phyloP scores from a whole-genome alignment of 2,113 vertebrate species.

The Melanocharis versteri region DNA sequence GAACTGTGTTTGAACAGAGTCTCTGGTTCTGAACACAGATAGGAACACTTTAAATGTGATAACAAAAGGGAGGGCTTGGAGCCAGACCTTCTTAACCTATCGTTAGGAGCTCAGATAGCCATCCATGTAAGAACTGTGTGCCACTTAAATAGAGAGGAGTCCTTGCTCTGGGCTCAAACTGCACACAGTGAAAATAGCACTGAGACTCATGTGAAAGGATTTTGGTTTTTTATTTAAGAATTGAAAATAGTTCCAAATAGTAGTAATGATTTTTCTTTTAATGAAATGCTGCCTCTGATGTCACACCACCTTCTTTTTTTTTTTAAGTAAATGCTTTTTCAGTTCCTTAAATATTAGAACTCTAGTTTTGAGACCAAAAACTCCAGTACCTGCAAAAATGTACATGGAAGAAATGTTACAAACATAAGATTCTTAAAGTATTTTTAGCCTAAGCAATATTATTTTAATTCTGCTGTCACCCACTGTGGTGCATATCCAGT shows the following conservation, averaged over 20 bases:
- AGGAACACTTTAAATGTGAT: slow-evolving; percentile 45
- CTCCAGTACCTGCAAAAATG: not conserved
- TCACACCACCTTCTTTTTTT: not conserved
- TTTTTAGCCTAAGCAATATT: not conserved
- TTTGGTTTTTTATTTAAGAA: not conserved
- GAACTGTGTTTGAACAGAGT: slow-evolving; percentile 23
- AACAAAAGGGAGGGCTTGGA: slow-evolving; percentile 44
- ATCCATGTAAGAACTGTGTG: not conserved
- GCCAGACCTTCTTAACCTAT: slow-evolving; percentile 52
- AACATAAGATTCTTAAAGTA: not conserved
- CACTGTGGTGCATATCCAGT: not conserved
- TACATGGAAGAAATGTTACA: not conserved
- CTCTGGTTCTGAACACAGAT: slow-evolving; percentile 31
- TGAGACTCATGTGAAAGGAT: not conserved
- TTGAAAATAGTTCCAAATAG: not conserved
- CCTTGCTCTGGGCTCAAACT: not conserved
- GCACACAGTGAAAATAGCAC: not conserved
- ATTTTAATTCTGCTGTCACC: not conserved
- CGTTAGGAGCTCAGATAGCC: not conserved
- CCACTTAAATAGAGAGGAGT: not conserved
- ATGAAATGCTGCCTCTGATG: not conserved
- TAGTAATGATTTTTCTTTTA: not conserved
- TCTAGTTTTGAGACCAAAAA: not conserved
- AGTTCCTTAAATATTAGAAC: not conserved
- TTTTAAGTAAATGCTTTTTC: not conserved